Conservation (phyloP, 2,888 invertebrate genomes). For the Ophioninae sp. region DNA sequence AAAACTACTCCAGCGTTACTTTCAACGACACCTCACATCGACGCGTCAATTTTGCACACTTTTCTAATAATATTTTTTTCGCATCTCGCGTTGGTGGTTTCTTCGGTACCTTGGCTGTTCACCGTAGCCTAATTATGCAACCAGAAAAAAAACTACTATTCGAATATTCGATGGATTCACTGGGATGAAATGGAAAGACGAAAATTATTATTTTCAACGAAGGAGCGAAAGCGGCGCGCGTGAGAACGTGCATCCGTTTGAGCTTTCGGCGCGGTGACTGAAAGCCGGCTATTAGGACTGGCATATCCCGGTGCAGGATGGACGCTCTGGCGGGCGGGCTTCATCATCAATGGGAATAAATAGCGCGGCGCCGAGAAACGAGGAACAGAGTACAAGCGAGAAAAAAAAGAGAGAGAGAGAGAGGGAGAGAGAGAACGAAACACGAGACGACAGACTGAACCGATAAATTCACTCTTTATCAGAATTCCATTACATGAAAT, state of each 20-base stretch:
- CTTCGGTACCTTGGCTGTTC: too few relatives aligned
- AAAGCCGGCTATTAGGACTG: conserved; percentile 57
- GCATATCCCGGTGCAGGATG: conserved; percentile 46
- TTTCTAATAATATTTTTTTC: too few relatives aligned
- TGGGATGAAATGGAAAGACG: neutral
- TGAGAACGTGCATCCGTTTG: conserved; percentile 50
- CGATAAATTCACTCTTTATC: neutral
- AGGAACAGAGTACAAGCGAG: conserved; percentile 3
- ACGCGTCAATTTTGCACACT: too few relatives aligned
- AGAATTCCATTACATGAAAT: too few relatives aligned
- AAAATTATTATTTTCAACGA: neutral
- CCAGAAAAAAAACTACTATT: neutral
- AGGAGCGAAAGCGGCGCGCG: conserved; percentile 24
- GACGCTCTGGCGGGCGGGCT: conserved; percentile 51
- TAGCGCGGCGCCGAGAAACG: conserved; percentile 30
- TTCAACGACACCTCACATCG: neutral
- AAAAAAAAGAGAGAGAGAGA: conserved; percentile 9
- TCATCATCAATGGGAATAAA: conserved; percentile 63
- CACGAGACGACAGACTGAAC: conserved; percentile 17
- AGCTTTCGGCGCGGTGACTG: conserved; percentile 56
- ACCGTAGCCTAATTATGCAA: neutral
- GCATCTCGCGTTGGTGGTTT: too few relatives aligned
- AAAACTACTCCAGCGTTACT: neutral
- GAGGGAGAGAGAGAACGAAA: conserved; percentile 5
- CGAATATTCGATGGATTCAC: too few relatives aligned